These are phyloP conservation scores for Arge pagana DNA, from an alignment of 2,888 invertebrate genomes.

Conservation along the genomic window DNA sequence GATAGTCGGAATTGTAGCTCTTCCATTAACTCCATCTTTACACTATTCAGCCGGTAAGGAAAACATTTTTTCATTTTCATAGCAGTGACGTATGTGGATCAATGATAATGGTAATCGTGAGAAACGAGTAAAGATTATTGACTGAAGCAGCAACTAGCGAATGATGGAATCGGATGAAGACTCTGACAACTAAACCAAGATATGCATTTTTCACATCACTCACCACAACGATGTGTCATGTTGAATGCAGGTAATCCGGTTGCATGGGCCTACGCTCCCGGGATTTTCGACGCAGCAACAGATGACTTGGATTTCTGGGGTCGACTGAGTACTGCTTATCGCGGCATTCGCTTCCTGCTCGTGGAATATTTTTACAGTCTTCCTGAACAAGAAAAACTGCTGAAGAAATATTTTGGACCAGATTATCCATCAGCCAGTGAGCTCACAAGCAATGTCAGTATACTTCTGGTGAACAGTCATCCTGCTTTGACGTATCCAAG, in stretches of 20 bases:
- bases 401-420: constrained; percentile 10
- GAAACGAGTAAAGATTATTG: too few species aligned
- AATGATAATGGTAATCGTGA: too few species aligned
- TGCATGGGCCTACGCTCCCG: not conserved
- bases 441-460: constrained; percentile 1
- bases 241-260: constrained; percentile 15
- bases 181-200: too few species aligned
- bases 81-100: too few species aligned
- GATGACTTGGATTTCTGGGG: constrained; percentile 12
- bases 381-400: not conserved
- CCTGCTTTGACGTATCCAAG: constrained; percentile 1
- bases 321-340: not conserved
- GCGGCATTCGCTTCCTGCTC: not conserved
- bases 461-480: constrained; percentile 2
- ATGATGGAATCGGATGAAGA: too few species aligned
- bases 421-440: not conserved
- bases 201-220: too few species aligned
- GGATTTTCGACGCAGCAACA: not conserved
- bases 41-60: constrained; percentile 4
- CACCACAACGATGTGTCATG: too few species aligned
- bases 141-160: too few species aligned
- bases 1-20: constrained; percentile 6
- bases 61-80: too few species aligned
- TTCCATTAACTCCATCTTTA: not conserved
- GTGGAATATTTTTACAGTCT: not conserved